These are phyloP conservation scores for Argyra leucocephala DNA, from an alignment of 2,888 invertebrate species.

Conservation along the genomic window DNA sequence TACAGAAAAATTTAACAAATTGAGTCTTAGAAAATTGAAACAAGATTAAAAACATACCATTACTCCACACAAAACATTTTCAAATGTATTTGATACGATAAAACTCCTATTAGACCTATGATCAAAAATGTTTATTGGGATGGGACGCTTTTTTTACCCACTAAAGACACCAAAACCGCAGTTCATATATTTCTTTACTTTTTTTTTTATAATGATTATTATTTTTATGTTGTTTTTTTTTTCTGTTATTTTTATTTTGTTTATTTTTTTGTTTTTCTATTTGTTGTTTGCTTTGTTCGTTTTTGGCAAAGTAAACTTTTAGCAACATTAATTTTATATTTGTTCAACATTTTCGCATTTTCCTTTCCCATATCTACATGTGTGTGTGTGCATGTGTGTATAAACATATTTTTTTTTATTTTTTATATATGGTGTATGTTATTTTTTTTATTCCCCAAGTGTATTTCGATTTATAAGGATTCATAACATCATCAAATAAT, in stretches of 20 bases:
- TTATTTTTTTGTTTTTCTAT: no score
- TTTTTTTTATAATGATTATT: constrained; percentile 2
- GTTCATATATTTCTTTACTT: neutral
- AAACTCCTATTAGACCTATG: no score
- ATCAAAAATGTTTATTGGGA: no score
- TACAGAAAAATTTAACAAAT: no score
- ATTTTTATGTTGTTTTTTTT: neutral
- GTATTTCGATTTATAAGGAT: constrained; percentile 6
- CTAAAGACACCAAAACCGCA: neutral
- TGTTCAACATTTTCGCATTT: constrained; percentile 6
- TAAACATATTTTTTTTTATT: neutral
- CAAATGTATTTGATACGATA: no score
- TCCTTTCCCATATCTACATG: neutral
- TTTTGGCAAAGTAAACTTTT: constrained; percentile 6
- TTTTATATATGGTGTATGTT: neutral
- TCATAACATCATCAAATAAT: constrained; percentile 6
- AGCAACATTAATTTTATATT: constrained; percentile 6
- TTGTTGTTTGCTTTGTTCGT: neutral
- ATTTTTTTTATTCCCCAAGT: neutral
- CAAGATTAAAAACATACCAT: no score
- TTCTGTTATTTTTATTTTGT: neutral
- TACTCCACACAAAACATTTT: no score
- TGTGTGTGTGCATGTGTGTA: neutral
- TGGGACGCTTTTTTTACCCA: neutral
- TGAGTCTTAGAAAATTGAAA: no score